These are phyloP conservation scores for Furcifer pardalis DNA, from an alignment of 2,797 vertebrate genomes.

Conservation along the genomic window DNA sequence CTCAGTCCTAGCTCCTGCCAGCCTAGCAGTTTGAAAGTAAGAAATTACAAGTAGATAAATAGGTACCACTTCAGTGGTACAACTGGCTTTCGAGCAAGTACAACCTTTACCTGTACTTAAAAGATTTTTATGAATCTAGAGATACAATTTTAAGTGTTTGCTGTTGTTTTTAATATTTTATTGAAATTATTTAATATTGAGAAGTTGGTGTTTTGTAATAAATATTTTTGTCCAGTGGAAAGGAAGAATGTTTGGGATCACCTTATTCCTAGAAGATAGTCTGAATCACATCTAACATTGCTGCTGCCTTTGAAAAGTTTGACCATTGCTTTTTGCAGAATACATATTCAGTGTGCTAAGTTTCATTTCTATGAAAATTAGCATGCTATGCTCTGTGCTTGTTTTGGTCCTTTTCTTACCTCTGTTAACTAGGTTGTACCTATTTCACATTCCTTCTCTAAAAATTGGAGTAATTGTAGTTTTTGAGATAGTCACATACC, in stretches of 20 bases:
- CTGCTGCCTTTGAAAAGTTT: not conserved
- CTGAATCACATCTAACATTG: not conserved
- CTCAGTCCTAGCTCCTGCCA: too few relatives aligned
- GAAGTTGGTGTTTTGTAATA: accelerated
- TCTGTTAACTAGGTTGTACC: not conserved
- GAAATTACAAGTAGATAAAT: too few relatives aligned
- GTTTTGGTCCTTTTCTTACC: not conserved
- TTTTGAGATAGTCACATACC: not conserved
- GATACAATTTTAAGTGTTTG: not conserved
- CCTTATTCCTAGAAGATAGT: not conserved
- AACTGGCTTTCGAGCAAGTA: too few relatives aligned
- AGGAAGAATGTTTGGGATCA: not conserved
- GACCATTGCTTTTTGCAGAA: not conserved
- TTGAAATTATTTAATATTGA: not conserved
- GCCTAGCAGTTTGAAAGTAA: too few relatives aligned
- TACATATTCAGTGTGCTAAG: not conserved
- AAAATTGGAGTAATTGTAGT: not conserved
- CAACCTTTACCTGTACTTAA: too few relatives aligned
- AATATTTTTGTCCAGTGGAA: not conserved
- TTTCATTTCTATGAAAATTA: not conserved
- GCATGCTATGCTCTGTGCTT: not conserved
- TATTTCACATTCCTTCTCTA: not conserved
- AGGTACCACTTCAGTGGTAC: too few relatives aligned
- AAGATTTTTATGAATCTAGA: not conserved
- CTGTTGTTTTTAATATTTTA: not conserved